Percentiles rank a stretch among this genome's conserved stretches.
Conservation (phyloP, 1,140 invertebrate species). For the Caenorhabditis latens region DNA sequence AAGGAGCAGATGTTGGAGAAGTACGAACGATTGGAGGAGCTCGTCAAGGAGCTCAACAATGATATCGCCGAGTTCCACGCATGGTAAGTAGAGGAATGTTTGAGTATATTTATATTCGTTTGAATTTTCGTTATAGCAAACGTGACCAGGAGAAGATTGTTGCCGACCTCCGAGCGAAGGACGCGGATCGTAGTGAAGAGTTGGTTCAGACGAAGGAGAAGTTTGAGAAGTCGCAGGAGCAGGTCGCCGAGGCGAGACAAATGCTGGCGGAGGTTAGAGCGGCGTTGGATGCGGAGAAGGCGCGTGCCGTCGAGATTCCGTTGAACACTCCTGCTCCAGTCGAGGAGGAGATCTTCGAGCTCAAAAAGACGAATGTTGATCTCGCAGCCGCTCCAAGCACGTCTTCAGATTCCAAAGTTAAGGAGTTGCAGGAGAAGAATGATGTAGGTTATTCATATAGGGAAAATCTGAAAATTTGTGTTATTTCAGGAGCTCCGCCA, state of each 20-base stretch:
- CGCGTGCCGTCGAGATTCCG: conserved; percentile 6
- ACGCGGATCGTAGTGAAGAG: neutral
- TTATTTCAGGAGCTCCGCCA: conserved; percentile 30
- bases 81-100: neutral
- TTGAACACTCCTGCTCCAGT: neutral
- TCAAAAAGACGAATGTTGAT: conserved; percentile 8
- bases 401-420: neutral
- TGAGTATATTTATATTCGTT: too few relatives aligned
- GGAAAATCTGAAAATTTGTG: neutral
- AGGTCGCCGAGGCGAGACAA: neutral
- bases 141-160: neutral
- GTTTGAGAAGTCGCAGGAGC: neutral
- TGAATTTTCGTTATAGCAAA: conserved; percentile 29
- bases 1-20: neutral
- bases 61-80: conserved; percentile 28
- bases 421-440: conserved; percentile 13
- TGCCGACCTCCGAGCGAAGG: neutral
- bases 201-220: neutral
- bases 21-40: neutral
- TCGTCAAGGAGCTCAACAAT: conserved; percentile 1
- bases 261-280: neutral
- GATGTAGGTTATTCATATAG: neutral
- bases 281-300: neutral
- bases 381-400: conserved; percentile 31
- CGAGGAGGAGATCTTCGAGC: conserved; percentile 2